Base-by-base conservation (phyloP, 2,797 vertebrate species). In the Todus mexicanus region DNA sequence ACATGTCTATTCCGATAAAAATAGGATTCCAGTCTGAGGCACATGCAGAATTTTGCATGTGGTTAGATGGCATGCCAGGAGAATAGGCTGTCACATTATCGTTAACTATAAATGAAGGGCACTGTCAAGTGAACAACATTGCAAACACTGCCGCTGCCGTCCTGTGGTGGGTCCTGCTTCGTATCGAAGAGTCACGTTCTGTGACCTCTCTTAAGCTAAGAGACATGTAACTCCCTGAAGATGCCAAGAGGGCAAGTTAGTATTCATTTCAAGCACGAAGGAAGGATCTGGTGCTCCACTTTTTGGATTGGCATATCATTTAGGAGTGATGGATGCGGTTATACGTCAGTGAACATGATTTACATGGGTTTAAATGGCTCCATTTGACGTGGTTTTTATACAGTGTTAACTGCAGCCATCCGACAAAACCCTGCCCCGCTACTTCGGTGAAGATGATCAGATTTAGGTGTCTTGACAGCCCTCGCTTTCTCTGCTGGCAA, bases 1-100 rank as follows among this genome's bases (percentile, higher is more conserved):
- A 96, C 92, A 94, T 76, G 95, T 96, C 95, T 96, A 25, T 90
- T 94, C 95, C 4, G 87, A 96, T 95, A 94, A 94, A 95, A 96
- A 85, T n/a, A 94, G 93, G 92, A 89, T 91, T 78, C 84, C 76
- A 64, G 93, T 59, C 65, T 37, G 75, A 94, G 87, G 89, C 92
- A 92, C 90, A 81, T 35, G 94, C 75, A 42, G 92, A 87, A 80
- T 84, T 84, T 74, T 56, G 90, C 31, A 7, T 93, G 94, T 90
- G 79, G 75, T 75, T 85, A 63, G 90, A 60, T 69, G 59, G 90
- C 71, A 83, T 1, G 20, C 75, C 78, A 17, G 82, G 93, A 96
- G 95, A 94, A 85, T 79, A 91, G 94, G 89, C 94, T 96, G 96
- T 94, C 96, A 92, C 93, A 72, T 94, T 91, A 92, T 90, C 22